Evolutionary conservation across 2,797 vertebrate species (phyloP), one percentile per base, ranked within the genome.

Genomic region (Anolis apletophallus): DNA sequence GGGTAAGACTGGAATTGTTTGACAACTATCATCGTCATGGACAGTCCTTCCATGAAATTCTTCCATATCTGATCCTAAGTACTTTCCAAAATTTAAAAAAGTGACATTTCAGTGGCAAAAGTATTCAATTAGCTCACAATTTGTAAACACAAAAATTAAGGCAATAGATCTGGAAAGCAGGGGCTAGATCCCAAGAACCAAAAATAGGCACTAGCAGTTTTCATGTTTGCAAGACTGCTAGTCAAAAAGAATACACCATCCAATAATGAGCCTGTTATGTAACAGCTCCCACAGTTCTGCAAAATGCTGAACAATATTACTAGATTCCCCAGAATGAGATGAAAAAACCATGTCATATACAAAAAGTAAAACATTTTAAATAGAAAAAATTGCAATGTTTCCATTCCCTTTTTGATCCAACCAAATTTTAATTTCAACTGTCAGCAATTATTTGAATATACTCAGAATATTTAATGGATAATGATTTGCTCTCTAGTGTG

Each of bases 61-160:
- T 93, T 99, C 99, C 99, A 99, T 99, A 90, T 99, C 98, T 7
- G 97, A 95, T 3, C 99, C 99, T 92, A 99, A 95, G 89, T 99
- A 99, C 99, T 99, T 80, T 80, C 61, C 36, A 87, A 67, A 81
- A 55, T 54, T 61, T 21, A 73, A 74, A 71, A 5, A 75, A 40
- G 46, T 3, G 13, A 72, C 23, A 76, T 54, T 59, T 68, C 64
- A 87, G 26, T 3, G 19, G 61, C 26, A 29, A 88, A 26, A 1
- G 40, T 5, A 1, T 11, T 54, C 3, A 17, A 34, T 1, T 40
- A 0, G 19, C 77, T 19, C 52, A 12, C 59, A 59, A 73, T 29
- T 77, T 13, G 61, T 13, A 84, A 69, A 10, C 2, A 23, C 29
- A 85, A 90, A 78, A 61, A 34, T 52, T 61, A 82, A 59, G 54